These are phyloP conservation scores for Cygnus olor DNA, from an alignment of 2,797 vertebrate species.

Conservation along the genomic window DNA sequence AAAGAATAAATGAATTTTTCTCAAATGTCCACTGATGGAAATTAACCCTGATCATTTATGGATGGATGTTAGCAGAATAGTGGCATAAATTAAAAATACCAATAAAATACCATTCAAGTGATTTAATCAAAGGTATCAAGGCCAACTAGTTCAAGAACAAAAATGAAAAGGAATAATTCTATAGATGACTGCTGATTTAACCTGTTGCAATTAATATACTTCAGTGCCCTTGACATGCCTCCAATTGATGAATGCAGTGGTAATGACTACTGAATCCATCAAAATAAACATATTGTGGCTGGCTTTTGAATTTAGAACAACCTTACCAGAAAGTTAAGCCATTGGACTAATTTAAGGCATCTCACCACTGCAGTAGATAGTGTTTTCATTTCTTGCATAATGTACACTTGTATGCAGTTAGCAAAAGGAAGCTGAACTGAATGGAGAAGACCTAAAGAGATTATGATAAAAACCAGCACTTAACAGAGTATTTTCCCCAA, in stretches of 20 bases:
- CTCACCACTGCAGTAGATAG: neutral
- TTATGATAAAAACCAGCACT: neutral
- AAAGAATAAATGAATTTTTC: slow-evolving; percentile 15
- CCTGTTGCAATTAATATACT: slow-evolving; percentile 52
- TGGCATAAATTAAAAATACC: slow-evolving; percentile 50
- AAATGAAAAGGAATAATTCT: slow-evolving; percentile 43
- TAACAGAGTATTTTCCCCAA: neutral
- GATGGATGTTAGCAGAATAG: slow-evolving; percentile 9
- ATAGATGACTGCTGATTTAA: slow-evolving; percentile 25
- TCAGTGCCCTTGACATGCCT: slow-evolving; percentile 1
- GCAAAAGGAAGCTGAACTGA: neutral
- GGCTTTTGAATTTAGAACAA: slow-evolving; percentile 29
- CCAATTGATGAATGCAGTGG: neutral
- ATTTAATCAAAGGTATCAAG: slow-evolving; percentile 25
- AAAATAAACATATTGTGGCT: slow-evolving; percentile 30
- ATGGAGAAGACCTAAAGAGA: neutral
- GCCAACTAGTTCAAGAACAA: slow-evolving; percentile 32
- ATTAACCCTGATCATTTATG: slow-evolving; percentile 34
- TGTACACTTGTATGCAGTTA: neutral
- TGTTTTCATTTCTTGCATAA: neutral
- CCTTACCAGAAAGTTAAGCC: neutral
- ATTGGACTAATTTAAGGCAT: neutral
- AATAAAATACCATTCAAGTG: slow-evolving; percentile 19
- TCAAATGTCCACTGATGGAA: slow-evolving; percentile 22
- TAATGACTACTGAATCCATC: slow-evolving; percentile 35